Evolutionary conservation across 2,797 vertebrate genomes (phyloP).

Genomic region (Platalea minor): DNA sequence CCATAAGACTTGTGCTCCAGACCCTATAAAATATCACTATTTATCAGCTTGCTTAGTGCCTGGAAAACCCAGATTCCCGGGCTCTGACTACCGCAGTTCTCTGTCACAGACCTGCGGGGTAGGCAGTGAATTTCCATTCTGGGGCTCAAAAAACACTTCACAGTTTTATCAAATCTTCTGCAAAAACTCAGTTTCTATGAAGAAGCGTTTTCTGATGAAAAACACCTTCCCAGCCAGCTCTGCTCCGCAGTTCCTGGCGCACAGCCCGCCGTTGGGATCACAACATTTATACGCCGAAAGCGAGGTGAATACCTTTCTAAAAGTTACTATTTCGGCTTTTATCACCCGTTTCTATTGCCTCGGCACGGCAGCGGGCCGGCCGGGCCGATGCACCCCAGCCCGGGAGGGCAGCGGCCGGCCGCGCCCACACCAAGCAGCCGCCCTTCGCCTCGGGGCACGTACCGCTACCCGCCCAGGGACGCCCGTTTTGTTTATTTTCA

Average conservation of each 20-base stretch:
- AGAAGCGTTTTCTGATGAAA: neutral
- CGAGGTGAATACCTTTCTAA: accelerated
- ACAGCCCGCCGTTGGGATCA: accelerated
- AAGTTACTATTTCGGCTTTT: accelerated
- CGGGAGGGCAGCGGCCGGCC: neutral
- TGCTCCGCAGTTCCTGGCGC: neutral
- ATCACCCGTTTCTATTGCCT: accelerated
- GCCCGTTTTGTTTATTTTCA: accelerated
- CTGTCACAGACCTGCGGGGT: neutral
- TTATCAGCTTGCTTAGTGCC: neutral
- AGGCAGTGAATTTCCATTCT: accelerated
- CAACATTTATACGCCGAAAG: accelerated
- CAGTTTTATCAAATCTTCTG: neutral
- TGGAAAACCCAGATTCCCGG: neutral
- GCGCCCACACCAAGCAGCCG: too few relatives aligned
- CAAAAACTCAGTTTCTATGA: neutral
- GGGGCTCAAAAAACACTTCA: neutral
- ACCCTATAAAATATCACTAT: neutral
- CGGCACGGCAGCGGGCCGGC: too few relatives aligned
- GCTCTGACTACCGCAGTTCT: neutral
- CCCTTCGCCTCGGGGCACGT: neutral
- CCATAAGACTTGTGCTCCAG: too few relatives aligned
- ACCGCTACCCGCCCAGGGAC: neutral
- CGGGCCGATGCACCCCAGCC: neutral
- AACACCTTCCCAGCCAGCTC: neutral